Evolutionary conservation across 2,888 invertebrate genomes (phyloP).

Genomic region (Sussaba pulchella): DNA sequence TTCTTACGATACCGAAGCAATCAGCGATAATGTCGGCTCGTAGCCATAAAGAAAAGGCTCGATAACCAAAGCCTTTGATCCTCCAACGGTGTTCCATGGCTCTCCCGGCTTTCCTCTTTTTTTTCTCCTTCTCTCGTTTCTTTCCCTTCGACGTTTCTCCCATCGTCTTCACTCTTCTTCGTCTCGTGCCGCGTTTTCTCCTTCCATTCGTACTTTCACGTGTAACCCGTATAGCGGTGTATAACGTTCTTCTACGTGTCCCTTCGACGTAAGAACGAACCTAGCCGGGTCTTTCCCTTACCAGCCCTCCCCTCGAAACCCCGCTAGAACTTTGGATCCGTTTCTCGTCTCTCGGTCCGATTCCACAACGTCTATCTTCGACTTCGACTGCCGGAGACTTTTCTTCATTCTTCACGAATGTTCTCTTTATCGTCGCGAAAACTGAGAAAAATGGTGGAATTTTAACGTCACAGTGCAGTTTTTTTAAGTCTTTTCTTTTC

Average conservation of each 20-base stretch:
- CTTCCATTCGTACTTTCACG: constrained; percentile 10
- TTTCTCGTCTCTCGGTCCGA: constrained; percentile 14
- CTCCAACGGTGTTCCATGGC: constrained; percentile 66
- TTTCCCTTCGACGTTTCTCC: background rate
- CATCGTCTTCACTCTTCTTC: constrained; percentile 12
- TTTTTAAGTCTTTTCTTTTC: background rate
- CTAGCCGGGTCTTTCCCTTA: too few species aligned
- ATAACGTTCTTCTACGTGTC: constrained; percentile 23
- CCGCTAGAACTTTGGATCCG: constrained; percentile 28
- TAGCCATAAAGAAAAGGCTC: constrained; percentile 70
- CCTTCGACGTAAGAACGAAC: constrained; percentile 22
- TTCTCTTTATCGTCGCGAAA: constrained; percentile 22
- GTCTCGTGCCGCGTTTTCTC: too few species aligned
- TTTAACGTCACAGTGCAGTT: constrained; percentile 2
- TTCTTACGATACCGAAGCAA: constrained; percentile 68
- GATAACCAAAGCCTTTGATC: constrained; percentile 72
- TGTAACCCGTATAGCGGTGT: background rate
- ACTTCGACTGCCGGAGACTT: constrained; percentile 12
- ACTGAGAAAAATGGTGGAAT: too few species aligned
- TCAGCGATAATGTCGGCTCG: constrained; percentile 70
- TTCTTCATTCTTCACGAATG: constrained; percentile 4
- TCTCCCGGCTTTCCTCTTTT: constrained; percentile 28
- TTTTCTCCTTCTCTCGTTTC: background rate
- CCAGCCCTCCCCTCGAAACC: constrained; percentile 21
- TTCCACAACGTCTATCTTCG: constrained; percentile 18